Evolutionary conservation across 2,113 vertebrate genomes (phyloP).

Genomic region (Spea bombifrons): DNA sequence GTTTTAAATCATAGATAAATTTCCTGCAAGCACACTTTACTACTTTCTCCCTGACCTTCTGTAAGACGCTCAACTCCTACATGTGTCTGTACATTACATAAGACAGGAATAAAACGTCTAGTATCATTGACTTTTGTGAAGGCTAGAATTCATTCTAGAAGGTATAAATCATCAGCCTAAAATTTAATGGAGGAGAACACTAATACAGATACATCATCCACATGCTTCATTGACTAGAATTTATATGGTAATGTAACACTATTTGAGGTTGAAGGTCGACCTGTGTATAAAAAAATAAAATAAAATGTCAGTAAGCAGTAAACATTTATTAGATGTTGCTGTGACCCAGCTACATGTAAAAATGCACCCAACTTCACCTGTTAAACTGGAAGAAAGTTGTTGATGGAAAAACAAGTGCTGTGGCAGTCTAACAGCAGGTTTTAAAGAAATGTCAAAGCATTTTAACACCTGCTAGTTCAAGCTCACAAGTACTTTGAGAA

Average conservation of each 20-base stretch:
- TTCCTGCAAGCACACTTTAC: neutral
- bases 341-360: neutral
- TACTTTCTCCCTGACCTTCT: neutral
- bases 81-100: neutral
- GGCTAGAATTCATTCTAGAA: too few species aligned
- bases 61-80: neutral
- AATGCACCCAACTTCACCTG: neutral
- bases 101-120: neutral
- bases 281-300: neutral
- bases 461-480: too few species aligned
- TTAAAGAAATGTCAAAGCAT: neutral
- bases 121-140: neutral
- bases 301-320: neutral
- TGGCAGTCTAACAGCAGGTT: neutral
- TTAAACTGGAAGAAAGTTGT: neutral
- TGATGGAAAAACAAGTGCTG: neutral
- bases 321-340: slow-evolving; percentile 1
- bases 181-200: slow-evolving; percentile 5
- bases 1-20: neutral
- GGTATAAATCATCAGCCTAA: neutral
- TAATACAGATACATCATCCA: neutral
- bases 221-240: slow-evolving; percentile 1
- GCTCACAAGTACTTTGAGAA: too few species aligned
- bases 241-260: neutral
- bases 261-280: neutral